These are phyloP conservation scores for Chelonus formosanus DNA, from an alignment of 2,888 invertebrate genomes.

Conservation along the genomic window DNA sequence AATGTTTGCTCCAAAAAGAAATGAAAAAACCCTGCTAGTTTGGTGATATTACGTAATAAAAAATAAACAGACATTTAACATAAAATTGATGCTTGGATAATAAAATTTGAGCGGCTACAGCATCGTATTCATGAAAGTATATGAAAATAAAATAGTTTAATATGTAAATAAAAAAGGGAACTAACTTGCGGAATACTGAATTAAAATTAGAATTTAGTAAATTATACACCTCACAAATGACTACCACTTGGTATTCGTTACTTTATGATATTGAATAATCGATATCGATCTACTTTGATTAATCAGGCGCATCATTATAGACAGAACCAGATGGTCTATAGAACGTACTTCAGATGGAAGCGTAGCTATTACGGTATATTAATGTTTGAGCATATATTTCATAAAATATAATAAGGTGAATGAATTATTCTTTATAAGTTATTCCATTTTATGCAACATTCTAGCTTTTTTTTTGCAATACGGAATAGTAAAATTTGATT, in stretches of 20 bases:
- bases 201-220: constrained; percentile 21
- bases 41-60: too few relatives aligned
- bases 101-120: too few relatives aligned
- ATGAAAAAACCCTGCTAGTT: too few relatives aligned
- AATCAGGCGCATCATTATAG: constrained; percentile 51
- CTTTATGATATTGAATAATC: constrained; percentile 32
- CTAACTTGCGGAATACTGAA: background rate
- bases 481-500: too few relatives aligned
- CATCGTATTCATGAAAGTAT: too few relatives aligned
- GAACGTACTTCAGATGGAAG: constrained; percentile 41
- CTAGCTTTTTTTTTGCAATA: too few relatives aligned
- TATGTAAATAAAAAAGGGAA: too few relatives aligned
- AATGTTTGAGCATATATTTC: constrained; percentile 45
- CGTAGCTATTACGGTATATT: constrained; percentile 48
- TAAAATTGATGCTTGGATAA: too few relatives aligned
- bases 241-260: constrained; percentile 18
- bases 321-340: constrained; percentile 62
- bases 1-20: too few relatives aligned
- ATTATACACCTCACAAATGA: constrained; percentile 19
- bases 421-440: constrained; percentile 20
- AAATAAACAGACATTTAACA: too few relatives aligned
- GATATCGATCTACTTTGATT: constrained; percentile 44
- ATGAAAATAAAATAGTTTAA: too few relatives aligned
- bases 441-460: background rate
- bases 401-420: constrained; percentile 55